Evolutionary conservation across 2,888 invertebrate genomes (phyloP), one percentile per base, ranked within the genome.

Genomic region (Erebia aethiops): DNA sequence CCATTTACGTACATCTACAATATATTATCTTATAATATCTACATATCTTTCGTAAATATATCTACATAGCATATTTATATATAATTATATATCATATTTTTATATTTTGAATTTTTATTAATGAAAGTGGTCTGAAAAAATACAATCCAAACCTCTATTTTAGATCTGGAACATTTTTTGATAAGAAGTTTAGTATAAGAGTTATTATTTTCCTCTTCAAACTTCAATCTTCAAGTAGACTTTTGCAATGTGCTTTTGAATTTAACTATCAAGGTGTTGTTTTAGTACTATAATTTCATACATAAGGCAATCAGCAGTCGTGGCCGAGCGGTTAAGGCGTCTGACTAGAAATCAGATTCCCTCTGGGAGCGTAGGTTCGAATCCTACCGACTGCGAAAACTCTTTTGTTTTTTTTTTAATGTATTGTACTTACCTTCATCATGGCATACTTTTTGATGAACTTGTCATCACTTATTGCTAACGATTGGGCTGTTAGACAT

Each of bases 321-420:
- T 96, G 96, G 96, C 96, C 96, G 96, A 96, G 96, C 95, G 96
- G 96, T 96, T 96, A 96, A 96, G 96, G 96, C 96, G 96, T 96
- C 96, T 96, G 96, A 96, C 96, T 96, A 95, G 96, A 96, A 96
- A 96, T 96, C 96, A 96, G 96, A 96, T 96, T 96, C 96, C 96
- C 96, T 96, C 96, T 96, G 96, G 96, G 96, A 96, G 96, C 96
- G 96, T 96, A 96, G 96, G 96, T 96, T 96, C 96, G 96, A 96
- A 96, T 96, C 96, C 96, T 96, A 96, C 96, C 96, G 96, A 95
- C 96, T 96, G 96, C 96, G 96, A 81, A 82, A 35, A 16, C 35
- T 80, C 76, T 72, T 67, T 49, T 69, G 43, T 87, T 90, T 84
- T 77, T 8, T 46, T 51, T 80, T 76, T 71, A 61, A 21, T 69